These are phyloP conservation scores for Xiphorhynchus erythropygius DNA, from an alignment of 2,797 vertebrate genomes.

Conservation along the genomic window DNA sequence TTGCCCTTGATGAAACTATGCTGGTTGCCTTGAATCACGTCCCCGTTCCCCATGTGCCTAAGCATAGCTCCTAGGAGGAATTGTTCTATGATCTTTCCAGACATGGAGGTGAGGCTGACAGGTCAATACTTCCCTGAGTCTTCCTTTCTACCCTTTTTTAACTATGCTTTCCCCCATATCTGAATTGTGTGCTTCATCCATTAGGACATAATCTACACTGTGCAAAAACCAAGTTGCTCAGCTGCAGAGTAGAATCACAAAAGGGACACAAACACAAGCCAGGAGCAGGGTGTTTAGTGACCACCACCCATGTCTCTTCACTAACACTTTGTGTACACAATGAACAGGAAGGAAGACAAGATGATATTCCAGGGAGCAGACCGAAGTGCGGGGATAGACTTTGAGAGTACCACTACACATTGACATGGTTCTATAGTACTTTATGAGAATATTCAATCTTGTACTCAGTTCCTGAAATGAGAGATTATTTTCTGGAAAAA, in stretches of 20 bases:
- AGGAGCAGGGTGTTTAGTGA: background rate
- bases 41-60: background rate
- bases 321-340: background rate
- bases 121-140: background rate
- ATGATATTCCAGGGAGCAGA: background rate
- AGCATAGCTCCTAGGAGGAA: background rate
- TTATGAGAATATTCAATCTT: background rate
- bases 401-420: background rate
- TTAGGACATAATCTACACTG: background rate
- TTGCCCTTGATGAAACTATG: background rate
- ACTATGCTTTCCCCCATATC: rapidly evolving
- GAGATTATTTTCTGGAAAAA: background rate
- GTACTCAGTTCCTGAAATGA: background rate
- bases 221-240: background rate
- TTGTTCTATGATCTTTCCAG: background rate
- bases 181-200: background rate
- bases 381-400: background rate
- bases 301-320: background rate
- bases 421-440: background rate
- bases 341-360: background rate
- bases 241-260: background rate
- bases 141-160: background rate
- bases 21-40: background rate
- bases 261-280: background rate
- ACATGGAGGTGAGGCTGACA: background rate